A percentile compares a stretch with the other conserved stretches of the same genome.
These are phyloP conservation scores for Nanger granti DNA, from an alignment of 2,113 vertebrate genomes.

Conservation along the genomic window DNA sequence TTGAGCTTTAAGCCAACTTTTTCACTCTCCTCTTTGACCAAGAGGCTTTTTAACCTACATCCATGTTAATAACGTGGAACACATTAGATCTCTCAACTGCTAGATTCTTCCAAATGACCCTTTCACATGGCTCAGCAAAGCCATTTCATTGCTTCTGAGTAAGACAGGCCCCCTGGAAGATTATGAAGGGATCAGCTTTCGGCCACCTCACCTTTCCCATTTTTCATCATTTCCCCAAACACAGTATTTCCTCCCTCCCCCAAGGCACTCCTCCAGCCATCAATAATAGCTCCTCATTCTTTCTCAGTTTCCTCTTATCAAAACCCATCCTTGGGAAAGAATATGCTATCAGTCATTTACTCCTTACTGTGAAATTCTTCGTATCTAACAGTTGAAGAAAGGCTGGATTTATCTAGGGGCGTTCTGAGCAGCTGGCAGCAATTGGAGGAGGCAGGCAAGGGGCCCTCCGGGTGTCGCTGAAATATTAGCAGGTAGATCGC, in stretches of 20 bases:
- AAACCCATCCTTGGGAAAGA: conserved; percentile 14
- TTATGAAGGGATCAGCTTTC: neutral
- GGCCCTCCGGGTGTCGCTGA: conserved; percentile 9
- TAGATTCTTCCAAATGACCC: neutral
- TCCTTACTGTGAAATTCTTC: conserved; percentile 17
- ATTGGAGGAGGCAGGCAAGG: neutral
- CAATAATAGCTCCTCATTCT: neutral
- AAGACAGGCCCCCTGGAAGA: neutral
- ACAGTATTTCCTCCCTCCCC: neutral
- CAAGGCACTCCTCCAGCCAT: neutral
- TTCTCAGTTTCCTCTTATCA: neutral
- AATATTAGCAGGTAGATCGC: neutral
- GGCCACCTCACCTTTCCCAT: neutral
- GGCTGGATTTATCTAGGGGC: neutral
- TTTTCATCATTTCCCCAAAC: neutral
- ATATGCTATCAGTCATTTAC: conserved; percentile 11
- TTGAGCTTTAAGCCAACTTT: no score
- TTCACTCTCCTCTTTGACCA: no score
- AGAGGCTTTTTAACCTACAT: neutral
- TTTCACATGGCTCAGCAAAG: neutral
- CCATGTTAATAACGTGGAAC: neutral
- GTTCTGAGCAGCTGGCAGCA: conserved; percentile 22
- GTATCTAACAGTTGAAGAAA: neutral
- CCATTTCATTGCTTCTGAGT: neutral
- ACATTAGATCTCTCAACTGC: neutral